Percentiles rank a stretch among this genome's conserved stretches.
These are phyloP conservation scores for Brachionus sp. DNA, from an alignment of 1,140 invertebrate genomes.

Conservation along the genomic window DNA sequence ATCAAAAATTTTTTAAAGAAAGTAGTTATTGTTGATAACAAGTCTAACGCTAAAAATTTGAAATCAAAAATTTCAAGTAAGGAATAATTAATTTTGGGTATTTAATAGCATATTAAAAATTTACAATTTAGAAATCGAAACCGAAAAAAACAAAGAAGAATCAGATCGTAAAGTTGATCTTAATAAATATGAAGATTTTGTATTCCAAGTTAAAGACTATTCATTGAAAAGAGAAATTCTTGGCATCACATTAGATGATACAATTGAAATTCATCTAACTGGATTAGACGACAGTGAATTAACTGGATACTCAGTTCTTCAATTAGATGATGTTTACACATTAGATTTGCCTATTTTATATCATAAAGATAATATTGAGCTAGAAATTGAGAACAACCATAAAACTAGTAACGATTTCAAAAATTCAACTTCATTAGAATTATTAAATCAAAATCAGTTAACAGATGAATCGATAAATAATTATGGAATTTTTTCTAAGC, in stretches of 20 bases:
- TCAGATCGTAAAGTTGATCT: background rate
- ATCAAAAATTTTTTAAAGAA: background rate
- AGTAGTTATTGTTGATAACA: constrained; percentile 1
- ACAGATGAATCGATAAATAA: background rate
- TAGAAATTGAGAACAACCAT: background rate
- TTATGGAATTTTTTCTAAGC: background rate
- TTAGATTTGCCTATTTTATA: constrained; percentile 19
- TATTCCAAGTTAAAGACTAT: constrained; percentile 11
- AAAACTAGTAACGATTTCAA: background rate
- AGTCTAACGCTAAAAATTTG: background rate
- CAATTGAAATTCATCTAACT: background rate
- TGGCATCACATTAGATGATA: background rate
- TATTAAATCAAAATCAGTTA: background rate
- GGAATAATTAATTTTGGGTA: background rate
- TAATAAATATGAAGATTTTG: constrained; percentile 33
- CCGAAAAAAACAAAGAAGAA: background rate
- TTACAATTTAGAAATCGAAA: background rate
- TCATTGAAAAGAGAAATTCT: background rate
- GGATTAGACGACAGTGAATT: background rate
- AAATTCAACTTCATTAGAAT: background rate
- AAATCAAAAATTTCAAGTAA: constrained; percentile 20
- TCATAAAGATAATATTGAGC: background rate
- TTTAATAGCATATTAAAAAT: background rate
- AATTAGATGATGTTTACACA: constrained; percentile 17
- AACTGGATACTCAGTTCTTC: background rate